Base-by-base conservation (phyloP, 2,113 vertebrate species). In the Elachura formosa region DNA sequence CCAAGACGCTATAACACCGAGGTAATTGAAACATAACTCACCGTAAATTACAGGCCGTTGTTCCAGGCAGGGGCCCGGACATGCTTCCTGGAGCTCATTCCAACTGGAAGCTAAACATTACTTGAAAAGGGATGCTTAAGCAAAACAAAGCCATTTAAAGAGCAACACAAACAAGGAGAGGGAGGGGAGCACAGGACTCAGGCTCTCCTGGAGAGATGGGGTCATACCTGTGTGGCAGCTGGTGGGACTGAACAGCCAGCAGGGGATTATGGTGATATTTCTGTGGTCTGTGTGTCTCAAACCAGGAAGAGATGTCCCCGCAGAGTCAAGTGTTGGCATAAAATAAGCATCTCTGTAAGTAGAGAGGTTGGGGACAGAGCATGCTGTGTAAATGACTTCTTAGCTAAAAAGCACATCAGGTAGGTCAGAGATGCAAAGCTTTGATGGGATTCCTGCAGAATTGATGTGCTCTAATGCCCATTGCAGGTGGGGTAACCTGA, bases 11-110 rank as follows among this genome's bases (percentile, higher is more conserved):
- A 96, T 97, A 98, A 98, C 97, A 97, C 95, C 67, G 74, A 98
- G 96, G 98, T 98, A 98, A 98, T 98, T 98, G 98, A 98, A 98
- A 98, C 98, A 98, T 98, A 98, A 98, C 97, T 98, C 98, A 98
- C 97, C 28, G 83, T 98, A 98, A 98, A 98, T 98, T 98, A 98
- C 97, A 97, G 96, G 88, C 97, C 90, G 89, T 92, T 97, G 97
- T 97, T 98, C 93, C 96, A 97, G 93, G 92, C 97, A 97, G 95
- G 92, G 97, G 64, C 97, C 89, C 13, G 51, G 93, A 95, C 94
- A 92, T 96, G 97, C 89, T 97, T 97, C 93, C 96, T 96, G 95
- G 96, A 96, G 95, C 97, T 98, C 96, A 97, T 98, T 98, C 97
- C 96, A 97, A 97, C 96, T 94, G 95, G 95, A 97, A 97, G 93